Conservation (phyloP, 2,888 invertebrate genomes). For the Cephus pulcher region DNA sequence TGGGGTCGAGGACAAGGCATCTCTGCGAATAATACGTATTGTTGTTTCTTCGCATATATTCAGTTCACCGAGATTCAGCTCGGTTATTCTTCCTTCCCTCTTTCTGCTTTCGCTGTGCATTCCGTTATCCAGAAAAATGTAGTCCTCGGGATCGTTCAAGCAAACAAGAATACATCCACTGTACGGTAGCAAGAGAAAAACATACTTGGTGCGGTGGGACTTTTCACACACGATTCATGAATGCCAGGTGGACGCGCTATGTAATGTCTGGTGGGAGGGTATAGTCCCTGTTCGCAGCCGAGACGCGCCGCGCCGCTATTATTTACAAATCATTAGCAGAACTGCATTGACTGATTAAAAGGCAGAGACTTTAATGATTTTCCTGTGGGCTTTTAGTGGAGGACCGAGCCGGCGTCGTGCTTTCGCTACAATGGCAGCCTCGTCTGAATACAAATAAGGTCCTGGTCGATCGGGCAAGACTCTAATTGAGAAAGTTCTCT, state of each 20-base stretch:
- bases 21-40: background rate
- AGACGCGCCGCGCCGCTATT: background rate
- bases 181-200: background rate
- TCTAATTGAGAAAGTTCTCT: constrained; percentile 57
- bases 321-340: background rate
- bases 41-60: background rate
- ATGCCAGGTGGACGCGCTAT: background rate
- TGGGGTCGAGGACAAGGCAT: background rate
- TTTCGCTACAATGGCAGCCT: constrained; percentile 40
- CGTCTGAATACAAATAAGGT: constrained; percentile 56
- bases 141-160: background rate
- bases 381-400: background rate
- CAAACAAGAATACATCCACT: background rate
- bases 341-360: constrained; percentile 26
- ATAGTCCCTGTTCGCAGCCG: background rate
- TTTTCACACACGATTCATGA: background rate
- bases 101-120: background rate
- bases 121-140: background rate
- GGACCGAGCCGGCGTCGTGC: constrained; percentile 23
- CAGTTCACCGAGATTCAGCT: background rate
- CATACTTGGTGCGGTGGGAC: background rate
- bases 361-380: constrained; percentile 21
- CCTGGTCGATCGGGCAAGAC: constrained; percentile 46
- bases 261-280: background rate
- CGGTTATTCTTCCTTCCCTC: background rate